Evolutionary conservation across 2,888 invertebrate species (phyloP).

Genomic region (Furcula furcula): DNA sequence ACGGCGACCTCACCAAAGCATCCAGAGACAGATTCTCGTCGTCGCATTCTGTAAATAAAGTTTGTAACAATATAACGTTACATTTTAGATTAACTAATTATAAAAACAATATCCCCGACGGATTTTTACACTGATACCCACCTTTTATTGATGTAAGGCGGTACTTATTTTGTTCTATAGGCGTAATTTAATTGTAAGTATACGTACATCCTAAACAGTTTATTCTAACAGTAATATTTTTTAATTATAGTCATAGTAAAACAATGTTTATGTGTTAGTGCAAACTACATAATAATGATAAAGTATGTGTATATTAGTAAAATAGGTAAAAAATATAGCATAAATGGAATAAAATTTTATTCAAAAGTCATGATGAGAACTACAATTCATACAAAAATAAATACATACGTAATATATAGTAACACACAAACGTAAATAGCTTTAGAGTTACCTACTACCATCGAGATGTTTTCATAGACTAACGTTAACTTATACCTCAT

Average conservation of each 20-base stretch:
- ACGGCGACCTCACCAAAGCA: conserved; percentile 71
- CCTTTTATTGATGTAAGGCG: conserved; percentile 24
- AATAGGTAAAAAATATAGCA: conserved; percentile 17
- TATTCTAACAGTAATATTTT: too few species aligned
- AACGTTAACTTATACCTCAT: conserved; percentile 30
- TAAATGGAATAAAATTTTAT: conserved; percentile 44
- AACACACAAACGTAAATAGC: conserved; percentile 34
- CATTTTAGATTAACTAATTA: conserved; percentile 3
- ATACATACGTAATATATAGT: conserved; percentile 40
- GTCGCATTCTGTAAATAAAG: conserved; percentile 74
- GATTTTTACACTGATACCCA: conserved; percentile 37
- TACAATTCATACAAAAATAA: conserved; percentile 68
- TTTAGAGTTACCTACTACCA: too few species aligned
- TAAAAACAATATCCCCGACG: conserved; percentile 11
- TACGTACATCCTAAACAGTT: too few species aligned
- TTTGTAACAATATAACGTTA: conserved; percentile 32
- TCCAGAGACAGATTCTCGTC: conserved; percentile 68
- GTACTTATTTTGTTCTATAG: conserved; percentile 1
- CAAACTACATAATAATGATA: not conserved
- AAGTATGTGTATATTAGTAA: not conserved
- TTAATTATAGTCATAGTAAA: too few species aligned
- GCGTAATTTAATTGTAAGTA: too few species aligned
- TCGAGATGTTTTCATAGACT: conserved; percentile 17
- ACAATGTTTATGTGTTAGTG: not conserved
- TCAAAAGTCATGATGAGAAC: conserved; percentile 47